Evolutionary conservation across 2,888 invertebrate species (phyloP).

Genomic region (Acanthosepion esculentum): DNA sequence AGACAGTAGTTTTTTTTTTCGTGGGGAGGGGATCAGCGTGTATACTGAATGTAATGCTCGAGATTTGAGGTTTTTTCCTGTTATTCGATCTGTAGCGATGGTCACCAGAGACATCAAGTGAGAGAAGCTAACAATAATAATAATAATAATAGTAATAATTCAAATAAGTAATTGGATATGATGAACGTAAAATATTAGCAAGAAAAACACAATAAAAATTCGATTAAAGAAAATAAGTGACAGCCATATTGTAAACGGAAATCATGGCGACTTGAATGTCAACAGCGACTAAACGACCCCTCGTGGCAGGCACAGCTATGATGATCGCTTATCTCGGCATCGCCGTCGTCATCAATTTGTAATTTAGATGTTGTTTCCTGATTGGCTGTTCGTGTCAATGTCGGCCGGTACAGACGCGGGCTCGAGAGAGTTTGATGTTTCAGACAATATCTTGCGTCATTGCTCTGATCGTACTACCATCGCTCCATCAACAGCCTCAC

Average conservation of each 20-base stretch:
- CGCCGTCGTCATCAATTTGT: not conserved
- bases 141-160: too few relatives aligned
- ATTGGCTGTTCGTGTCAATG: not conserved
- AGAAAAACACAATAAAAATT: too few relatives aligned
- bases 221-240: not conserved
- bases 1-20: too few relatives aligned
- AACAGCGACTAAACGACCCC: not conserved
- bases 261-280: not conserved
- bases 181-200: too few relatives aligned
- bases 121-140: too few relatives aligned
- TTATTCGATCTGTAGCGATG: too few relatives aligned
- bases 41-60: too few relatives aligned
- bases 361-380: not conserved
- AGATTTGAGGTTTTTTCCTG: too few relatives aligned
- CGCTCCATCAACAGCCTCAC: not conserved
- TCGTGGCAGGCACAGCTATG: not conserved
- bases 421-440: not conserved
- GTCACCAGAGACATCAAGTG: too few relatives aligned
- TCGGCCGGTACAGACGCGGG: not conserved
- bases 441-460: not conserved
- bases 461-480: not conserved
- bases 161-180: too few relatives aligned
- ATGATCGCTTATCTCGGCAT: not conserved
- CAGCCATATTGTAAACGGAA: not conserved
- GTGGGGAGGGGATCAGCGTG: too few relatives aligned